Evolutionary conservation across 2,113 vertebrate genomes (phyloP), one percentile per base, ranked within the genome.

Genomic region (Rhizomys pruinosus): DNA sequence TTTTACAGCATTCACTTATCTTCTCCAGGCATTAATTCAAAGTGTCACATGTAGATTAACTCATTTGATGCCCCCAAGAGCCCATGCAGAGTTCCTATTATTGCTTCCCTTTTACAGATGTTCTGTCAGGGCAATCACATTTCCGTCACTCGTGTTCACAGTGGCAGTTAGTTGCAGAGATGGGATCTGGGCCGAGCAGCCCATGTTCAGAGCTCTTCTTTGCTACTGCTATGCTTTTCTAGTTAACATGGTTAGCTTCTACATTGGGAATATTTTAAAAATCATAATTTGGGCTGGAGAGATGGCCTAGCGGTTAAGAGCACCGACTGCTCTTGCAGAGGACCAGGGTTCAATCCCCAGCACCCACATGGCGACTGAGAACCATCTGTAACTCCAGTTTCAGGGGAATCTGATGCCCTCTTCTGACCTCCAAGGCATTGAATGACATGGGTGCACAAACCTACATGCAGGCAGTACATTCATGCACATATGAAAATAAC

Each of bases 251-350:
- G 90, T 61, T 72, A 71, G 44, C 23, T 16, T 78, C 55, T 12
- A 29, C 22, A 16, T 61, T 84, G 61, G 87, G 72, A 86, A 80
- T 79, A 42, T 10, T 88, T 89, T 82, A 25, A 61, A 95, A n/a
- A n/a, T n/a, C n/a, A n/a, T n/a, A n/a, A n/a, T n/a, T n/a, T n/a
- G n/a, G n/a, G n/a, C n/a, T n/a, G n/a, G n/a, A n/a, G n/a, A n/a
- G n/a, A n/a, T n/a, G n/a, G n/a, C n/a, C n/a, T n/a, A n/a, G n/a
- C n/a, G n/a, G n/a, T n/a, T n/a, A n/a, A n/a, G n/a, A n/a, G n/a
- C n/a, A n/a, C n/a, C n/a, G n/a, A n/a, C n/a, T n/a, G n/a, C n/a
- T n/a, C n/a, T n/a, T n/a, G n/a, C n/a, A n/a, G n/a, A n/a, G n/a
- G n/a, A n/a, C n/a, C n/a, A n/a, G n/a, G n/a, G n/a, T n/a, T n/a